These are phyloP conservation scores for Herpailurus yagouaroundi DNA, from an alignment of 2,113 vertebrate genomes.

Conservation along the genomic window DNA sequence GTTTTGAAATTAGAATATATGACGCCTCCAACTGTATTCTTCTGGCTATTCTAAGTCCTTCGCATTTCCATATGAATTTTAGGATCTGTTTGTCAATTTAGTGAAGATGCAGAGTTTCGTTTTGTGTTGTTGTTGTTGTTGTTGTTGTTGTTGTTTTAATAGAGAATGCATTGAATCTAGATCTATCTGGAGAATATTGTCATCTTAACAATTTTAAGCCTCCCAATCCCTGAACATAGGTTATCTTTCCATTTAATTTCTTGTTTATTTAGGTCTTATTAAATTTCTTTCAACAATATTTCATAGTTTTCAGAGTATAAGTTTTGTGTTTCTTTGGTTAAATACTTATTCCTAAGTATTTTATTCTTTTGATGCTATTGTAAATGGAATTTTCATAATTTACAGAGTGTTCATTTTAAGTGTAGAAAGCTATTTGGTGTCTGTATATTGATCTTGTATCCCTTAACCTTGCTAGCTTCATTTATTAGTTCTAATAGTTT, in stretches of 20 bases:
- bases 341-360: constrained; percentile 34
- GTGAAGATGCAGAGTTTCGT: neutral
- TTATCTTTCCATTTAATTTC: neutral
- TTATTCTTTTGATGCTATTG: constrained; percentile 23
- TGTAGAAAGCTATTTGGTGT: neutral
- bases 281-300: neutral
- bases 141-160: neutral
- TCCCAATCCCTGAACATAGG: neutral
- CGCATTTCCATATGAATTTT: constrained; percentile 17
- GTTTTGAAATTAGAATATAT: neutral
- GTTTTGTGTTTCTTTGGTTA: constrained; percentile 36
- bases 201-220: neutral
- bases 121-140: neutral
- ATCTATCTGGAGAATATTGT: neutral
- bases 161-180: neutral
- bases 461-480: neutral
- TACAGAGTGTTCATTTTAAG: neutral
- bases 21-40: neutral
- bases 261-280: neutral
- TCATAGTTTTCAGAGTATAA: constrained; percentile 6
- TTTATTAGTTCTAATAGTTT: neutral
- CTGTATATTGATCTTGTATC: neutral
- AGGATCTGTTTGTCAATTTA: neutral
- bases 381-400: constrained; percentile 12
- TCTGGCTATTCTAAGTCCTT: neutral